Conservation (phyloP, 2,113 vertebrate species). For the Haemorhous mexicanus region DNA sequence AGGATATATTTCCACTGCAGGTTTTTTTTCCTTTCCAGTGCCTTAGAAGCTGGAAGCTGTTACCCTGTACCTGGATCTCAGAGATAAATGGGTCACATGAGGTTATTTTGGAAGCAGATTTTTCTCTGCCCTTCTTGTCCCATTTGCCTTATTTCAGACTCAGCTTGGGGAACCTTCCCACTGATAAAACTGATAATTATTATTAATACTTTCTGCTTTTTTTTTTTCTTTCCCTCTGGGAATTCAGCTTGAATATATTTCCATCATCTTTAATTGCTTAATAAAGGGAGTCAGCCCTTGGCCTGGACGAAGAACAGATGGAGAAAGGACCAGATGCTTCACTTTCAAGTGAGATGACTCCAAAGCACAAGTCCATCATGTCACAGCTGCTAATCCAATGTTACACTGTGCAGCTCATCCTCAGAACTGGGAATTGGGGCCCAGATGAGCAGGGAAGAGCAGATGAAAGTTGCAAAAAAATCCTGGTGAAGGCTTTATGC, state of each 20-base stretch:
- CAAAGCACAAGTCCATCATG: neutral
- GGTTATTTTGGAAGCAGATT: neutral
- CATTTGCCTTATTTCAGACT: neutral
- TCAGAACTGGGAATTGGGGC: neutral
- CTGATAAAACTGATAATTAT: neutral
- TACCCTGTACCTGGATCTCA: neutral
- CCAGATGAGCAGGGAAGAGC: neutral
- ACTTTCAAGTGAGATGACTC: neutral
- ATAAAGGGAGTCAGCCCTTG: neutral
- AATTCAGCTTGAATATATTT: neutral
- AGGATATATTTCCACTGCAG: neutral
- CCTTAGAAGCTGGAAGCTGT: neutral
- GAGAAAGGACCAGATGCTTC: neutral
- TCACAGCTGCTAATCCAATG: neutral
- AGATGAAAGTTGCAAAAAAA: neutral
- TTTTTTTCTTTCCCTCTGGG: too few relatives aligned
- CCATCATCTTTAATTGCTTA: neutral
- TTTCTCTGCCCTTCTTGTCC: neutral
- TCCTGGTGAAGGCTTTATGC: neutral
- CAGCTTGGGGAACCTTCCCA: neutral
- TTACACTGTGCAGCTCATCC: neutral
- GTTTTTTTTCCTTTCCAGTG: neutral
- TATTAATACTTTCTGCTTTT: neutral
- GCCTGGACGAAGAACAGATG: neutral
- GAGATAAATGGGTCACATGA: neutral